Base-by-base conservation (phyloP, 2,888 invertebrate genomes). In the Stegana nigrithorax region DNA sequence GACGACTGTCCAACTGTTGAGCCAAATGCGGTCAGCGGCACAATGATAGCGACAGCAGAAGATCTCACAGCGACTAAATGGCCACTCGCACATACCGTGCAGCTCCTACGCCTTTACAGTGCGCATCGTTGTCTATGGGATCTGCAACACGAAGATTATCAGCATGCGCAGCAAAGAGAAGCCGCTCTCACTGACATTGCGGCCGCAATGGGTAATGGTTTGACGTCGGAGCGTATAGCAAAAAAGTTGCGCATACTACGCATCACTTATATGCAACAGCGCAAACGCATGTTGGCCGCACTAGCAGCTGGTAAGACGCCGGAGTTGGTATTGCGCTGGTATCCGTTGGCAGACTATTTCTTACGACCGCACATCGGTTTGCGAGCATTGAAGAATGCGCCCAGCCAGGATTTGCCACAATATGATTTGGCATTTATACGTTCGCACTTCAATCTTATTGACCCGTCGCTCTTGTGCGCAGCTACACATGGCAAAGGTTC, bases 171-270 rank as follows among this genome's bases (percentile, higher is more conserved):
- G 2, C 29, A 73, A 17, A 76, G 76, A 8, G 68, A 70, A 55
- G 76, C 76, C 5, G 78, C 76, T n/a, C 65, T 75, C 51, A 69
- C 68, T 58, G 76, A 78, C 59, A 78, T 78, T 59, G 76, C 75
- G 25, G 76, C 76, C 4, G 73, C 71, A 4, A 78, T 78, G 76
- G 76, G 76, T 17, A 68, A 73, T 59, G 73, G 71, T 0, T 32
- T 78, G 5, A 61, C 70, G 47, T 59, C 70, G 4, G 66, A 71
- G 17, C 74, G 75, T 65, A 75, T 76, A 0, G 68, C 73, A 0
- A 76, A 74, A 42, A 78, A 76, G 59, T 76, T 78, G 7, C 73
- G 75, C 56, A 78, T 76, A n/a, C 75, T 78, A 50, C 78, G 78
- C n/a, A 76, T 78, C 25, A 74, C 76, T 3, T 78, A 78, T 39